Conservation (phyloP, 1,140 invertebrate species). For the Galendromus occidentalis region DNA sequence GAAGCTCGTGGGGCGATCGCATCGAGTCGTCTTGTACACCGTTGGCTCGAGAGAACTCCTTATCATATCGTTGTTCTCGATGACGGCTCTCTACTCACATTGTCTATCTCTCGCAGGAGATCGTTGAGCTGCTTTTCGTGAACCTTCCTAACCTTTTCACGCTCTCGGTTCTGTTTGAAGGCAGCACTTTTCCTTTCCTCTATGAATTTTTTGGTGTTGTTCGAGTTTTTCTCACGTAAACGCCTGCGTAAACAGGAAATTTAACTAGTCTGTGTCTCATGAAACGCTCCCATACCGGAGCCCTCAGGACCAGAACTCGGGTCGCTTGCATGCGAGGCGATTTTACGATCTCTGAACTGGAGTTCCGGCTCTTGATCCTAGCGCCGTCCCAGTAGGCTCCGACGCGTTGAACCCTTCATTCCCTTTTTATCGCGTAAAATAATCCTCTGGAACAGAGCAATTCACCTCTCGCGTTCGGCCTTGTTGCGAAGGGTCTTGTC, state of each 20-base stretch:
- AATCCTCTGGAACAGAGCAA: background rate
- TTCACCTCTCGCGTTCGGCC: conserved; percentile 71
- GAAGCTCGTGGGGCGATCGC: background rate
- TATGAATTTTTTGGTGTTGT: conserved; percentile 97
- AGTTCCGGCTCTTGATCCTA: no score
- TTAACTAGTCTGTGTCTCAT: no score
- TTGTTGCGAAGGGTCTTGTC: conserved; percentile 94
- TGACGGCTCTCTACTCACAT: conserved; percentile 43
- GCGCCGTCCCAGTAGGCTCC: no score
- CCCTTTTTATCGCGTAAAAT: no score
- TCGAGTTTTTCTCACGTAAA: conserved; percentile 82
- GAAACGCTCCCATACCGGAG: no score
- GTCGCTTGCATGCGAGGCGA: no score
- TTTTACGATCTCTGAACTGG: no score
- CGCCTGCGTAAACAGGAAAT: conserved; percentile 24
- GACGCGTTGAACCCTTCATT: no score
- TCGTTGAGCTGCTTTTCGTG: conserved; percentile 83
- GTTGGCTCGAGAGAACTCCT: no score
- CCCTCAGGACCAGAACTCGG: no score
- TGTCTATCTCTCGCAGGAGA: conserved; percentile 69
- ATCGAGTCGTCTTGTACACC: no score
- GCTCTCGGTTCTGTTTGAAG: conserved; percentile 76
- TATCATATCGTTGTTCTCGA: no score
- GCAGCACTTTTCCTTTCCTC: conserved; percentile 74
- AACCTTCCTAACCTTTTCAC: conserved; percentile 70